Base-by-base conservation (phyloP, 2,797 vertebrate genomes). In the Cynodonichthys magdalenae region DNA sequence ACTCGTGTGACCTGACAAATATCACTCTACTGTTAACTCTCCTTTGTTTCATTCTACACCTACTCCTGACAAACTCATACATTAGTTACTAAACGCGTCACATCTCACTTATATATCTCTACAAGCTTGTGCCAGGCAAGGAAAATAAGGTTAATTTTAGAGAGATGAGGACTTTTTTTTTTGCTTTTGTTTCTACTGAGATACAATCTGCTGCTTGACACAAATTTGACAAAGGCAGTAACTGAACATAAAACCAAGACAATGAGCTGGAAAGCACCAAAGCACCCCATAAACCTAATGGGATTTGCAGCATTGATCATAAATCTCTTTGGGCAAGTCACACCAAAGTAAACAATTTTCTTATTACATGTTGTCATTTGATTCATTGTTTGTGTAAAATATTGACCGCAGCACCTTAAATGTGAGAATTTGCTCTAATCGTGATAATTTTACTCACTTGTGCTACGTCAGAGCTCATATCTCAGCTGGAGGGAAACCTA, bases 341-440 rank as follows among this genome's bases (percentile, higher is more conserved):
- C 27, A 8, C 8, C 15, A 29, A 24, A 53, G 53, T 3, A 8
- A 54, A 20, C 10, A 4, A 36, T 14, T 31, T 52, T 54, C 42
- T 44, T 49, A 34, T 57, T 19, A 58, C 11, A 63, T 36, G 6
- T 15, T 39, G 54, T n/a, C n/a, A 63, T 65, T 50, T 44, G 12
- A 74, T 49, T 15, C 28, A 49, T 18, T 53, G 48, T 66, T 77
- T 31, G 24, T 41, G 47, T 48, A 12, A 67, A 71, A 63, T 65
- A 62, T 75, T 56, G 49, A 66, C 66, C 48, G 18, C 31, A 7
- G 12, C 31, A 27, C 36, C 17, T 59, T 41, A 80, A 67, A 55
- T 50, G 42, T 63, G 51, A 57, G 31, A 46, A 59, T 65, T 18
- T 4, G 15, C 15, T 67, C 17, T 39, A 50, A 59, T 15, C 36